Evolutionary conservation across 2,797 vertebrate genomes (phyloP), one percentile per base, ranked within the genome.

Genomic region (Alectoris magna): DNA sequence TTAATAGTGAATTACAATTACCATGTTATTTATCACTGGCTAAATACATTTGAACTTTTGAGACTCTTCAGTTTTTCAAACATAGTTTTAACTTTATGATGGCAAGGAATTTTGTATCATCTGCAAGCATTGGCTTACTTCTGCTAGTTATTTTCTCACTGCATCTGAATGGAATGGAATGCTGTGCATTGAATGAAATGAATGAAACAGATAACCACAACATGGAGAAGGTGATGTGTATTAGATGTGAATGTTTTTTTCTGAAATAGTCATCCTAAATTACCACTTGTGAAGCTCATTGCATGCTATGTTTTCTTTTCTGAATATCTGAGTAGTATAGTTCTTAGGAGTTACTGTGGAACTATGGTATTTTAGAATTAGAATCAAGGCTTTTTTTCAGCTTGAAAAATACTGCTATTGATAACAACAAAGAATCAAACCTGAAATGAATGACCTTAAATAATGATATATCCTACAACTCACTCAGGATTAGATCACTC

Each of bases 251-350:
- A 62, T 36, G 38, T 85, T 78, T 48, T 49, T 86, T 92, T 87
- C 72, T 85, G 78, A 94, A 80, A 59, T n/a, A 87, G 46, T 91
- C 72, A 43, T 62, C 44, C 87, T 60, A 81, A 85, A 81, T 93
- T 80, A 80, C 53, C 21, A 18, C 49, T 90, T 74, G 43, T 58
- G 58, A 66, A 91, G 23, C 19, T 43, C 4, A 0, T 73, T 53
- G 84, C 56, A 55, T n/a, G 9, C n/a, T 1, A 1, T 19, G 44
- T 58, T 85, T 94, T 59, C 59, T 66, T 62, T 34, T 46, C 58
- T 77, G 4, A 59, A 12, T 92, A 89, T 68, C 46, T 73, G n/a
- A 71, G 44, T 4, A 87, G 10, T 6, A 8, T 34, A 58, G 17
- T 67, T 87, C 60, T 67, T n/a, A 72, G 44, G 27, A 94, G 11